A percentile compares a stretch with the other conserved stretches of the same genome.
Conservation (phyloP, 1,140 invertebrate species). For the Philaenus spumarius region DNA sequence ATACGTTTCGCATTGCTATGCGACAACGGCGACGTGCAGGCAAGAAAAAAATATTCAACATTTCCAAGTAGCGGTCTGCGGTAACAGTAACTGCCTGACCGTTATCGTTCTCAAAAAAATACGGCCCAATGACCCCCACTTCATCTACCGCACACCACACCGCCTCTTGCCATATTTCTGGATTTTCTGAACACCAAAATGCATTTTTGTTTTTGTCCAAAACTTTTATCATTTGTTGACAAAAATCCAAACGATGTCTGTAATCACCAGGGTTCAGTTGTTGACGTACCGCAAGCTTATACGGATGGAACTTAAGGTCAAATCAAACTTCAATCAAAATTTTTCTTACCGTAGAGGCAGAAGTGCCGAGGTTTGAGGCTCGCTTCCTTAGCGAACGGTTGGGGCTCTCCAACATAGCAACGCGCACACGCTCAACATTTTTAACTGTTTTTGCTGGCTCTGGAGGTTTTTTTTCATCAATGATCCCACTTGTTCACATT, state of each 20-base stretch:
- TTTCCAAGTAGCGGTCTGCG: not conserved
- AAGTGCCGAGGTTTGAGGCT: not conserved
- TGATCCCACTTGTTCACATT: no score
- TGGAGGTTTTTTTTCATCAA: no score
- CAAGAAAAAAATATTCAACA: constrained; percentile 5
- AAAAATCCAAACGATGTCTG: not conserved
- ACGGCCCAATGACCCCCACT: not conserved
- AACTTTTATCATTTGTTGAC: not conserved
- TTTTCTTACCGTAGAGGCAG: not conserved
- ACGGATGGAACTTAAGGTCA: no score
- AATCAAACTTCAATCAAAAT: not conserved
- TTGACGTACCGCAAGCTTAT: not conserved
- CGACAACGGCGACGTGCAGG: not conserved
- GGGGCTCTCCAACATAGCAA: no score
- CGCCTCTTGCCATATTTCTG: not conserved
- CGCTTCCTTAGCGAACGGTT: no score
- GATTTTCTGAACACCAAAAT: constrained; percentile 2
- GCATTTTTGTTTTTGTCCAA: not conserved
- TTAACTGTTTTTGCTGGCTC: no score
- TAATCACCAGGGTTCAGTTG: not conserved
- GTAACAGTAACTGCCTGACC: not conserved
- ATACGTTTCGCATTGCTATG: not conserved
- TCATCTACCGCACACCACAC: constrained; percentile 2
- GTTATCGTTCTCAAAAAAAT: constrained; percentile 4
- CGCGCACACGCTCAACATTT: no score